phyloP scores from a whole-genome alignment of 2,888 invertebrate species.

The Plagodis pulveraria region DNA sequence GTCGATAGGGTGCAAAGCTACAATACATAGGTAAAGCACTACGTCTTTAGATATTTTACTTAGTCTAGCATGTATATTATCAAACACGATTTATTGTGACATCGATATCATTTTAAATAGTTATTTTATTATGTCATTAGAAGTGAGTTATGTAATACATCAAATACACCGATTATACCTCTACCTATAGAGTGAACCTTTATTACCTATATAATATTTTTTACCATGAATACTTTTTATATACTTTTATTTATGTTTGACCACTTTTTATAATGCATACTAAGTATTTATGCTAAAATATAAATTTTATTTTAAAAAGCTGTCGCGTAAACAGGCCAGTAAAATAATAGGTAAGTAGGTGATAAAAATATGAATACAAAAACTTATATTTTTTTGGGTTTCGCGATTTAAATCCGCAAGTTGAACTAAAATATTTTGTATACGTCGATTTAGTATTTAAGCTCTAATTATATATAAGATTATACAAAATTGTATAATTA shows the following conservation, averaged over 20 bases:
- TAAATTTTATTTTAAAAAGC: no score
- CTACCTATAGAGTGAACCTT: slow-evolving; percentile 16
- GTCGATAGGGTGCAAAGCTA: slow-evolving; percentile 61
- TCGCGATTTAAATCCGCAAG: no score
- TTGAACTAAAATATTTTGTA: no score
- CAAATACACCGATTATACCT: slow-evolving; percentile 21
- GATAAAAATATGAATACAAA: no score
- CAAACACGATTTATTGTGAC: slow-evolving; percentile 16
- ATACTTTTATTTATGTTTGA: neutral
- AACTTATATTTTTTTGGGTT: no score
- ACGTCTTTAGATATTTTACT: slow-evolving; percentile 54
- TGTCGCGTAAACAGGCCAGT: no score
- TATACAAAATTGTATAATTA: no score
- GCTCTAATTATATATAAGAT: no score
- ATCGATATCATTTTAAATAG: slow-evolving; percentile 16
- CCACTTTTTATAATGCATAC: slow-evolving; percentile 17
- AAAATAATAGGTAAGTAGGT: no score
- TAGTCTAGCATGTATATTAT: slow-evolving; percentile 28
- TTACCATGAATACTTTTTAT: neutral
- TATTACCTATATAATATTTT: neutral
- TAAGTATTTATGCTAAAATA: neutral
- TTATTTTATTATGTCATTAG: slow-evolving; percentile 8
- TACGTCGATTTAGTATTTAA: no score
- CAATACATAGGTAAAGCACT: slow-evolving; percentile 58
- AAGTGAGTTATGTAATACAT: slow-evolving; percentile 11